These are phyloP conservation scores for Eriocheir sinensis DNA, from an alignment of 1,140 invertebrate genomes.

Conservation along the genomic window DNA sequence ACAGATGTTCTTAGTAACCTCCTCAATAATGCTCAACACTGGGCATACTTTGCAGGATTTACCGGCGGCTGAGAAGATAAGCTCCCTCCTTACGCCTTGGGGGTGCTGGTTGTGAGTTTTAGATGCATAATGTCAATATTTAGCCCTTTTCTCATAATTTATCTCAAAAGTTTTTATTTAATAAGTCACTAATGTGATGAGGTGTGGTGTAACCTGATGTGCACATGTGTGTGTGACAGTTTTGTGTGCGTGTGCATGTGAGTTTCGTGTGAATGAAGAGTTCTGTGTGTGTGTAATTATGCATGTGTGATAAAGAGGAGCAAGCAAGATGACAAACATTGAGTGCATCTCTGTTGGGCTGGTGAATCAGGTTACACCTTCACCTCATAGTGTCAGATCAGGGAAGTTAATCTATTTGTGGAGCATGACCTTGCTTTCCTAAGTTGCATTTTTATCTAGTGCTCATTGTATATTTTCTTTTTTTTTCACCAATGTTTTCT, in stretches of 20 bases:
- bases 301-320: neutral
- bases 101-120: slow-evolving; percentile 78
- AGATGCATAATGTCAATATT: slow-evolving; percentile 75
- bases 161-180: slow-evolving; percentile 53
- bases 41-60: slow-evolving; percentile 78
- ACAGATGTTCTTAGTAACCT: slow-evolving; percentile 70
- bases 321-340: neutral
- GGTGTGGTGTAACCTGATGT: slow-evolving; percentile 74
- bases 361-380: slow-evolving; percentile 72
- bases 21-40: slow-evolving; percentile 76
- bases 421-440: slow-evolving; percentile 66
- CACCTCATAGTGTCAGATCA: slow-evolving; percentile 70
- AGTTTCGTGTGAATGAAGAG: neutral
- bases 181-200: slow-evolving; percentile 74
- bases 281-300: neutral
- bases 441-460: slow-evolving; percentile 26
- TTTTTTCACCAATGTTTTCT: neutral
- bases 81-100: slow-evolving; percentile 57
- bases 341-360: slow-evolving; percentile 17
- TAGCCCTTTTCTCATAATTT: slow-evolving; percentile 62
- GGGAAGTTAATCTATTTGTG: slow-evolving; percentile 41
- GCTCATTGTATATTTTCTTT: neutral
- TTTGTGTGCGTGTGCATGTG: neutral
- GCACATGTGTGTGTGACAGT: neutral
- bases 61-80: slow-evolving; percentile 72